These are phyloP conservation scores for Sialia sialis DNA, from an alignment of 2,113 vertebrate species.

Conservation along the genomic window DNA sequence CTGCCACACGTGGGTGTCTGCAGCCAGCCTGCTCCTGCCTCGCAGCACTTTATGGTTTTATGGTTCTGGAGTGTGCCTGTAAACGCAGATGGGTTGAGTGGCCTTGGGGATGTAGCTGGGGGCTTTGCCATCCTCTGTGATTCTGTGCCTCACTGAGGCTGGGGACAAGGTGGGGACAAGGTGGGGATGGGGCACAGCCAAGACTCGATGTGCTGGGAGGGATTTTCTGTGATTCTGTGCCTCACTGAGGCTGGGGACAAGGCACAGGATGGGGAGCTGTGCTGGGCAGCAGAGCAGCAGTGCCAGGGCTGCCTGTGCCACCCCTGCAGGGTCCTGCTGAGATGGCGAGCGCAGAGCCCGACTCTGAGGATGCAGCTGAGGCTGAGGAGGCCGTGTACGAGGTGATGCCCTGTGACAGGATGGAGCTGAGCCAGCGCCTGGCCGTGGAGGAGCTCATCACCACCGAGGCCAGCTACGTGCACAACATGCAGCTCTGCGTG, in stretches of 20 bases:
- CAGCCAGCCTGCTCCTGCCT: background rate
- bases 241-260: too few relatives aligned
- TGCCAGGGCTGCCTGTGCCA: background rate
- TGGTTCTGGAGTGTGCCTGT: background rate
- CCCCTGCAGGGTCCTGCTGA: background rate
- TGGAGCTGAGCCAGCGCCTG: constrained; percentile 77
- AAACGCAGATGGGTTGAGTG: background rate
- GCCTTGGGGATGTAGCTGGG: background rate
- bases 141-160: too few relatives aligned
- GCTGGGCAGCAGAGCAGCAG: background rate
- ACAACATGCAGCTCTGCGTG: constrained; percentile 76
- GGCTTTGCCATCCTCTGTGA: too few relatives aligned
- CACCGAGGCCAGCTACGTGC: constrained; percentile 85
- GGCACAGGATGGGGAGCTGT: background rate
- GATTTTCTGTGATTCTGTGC: too few relatives aligned
- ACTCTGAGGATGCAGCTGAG: background rate
- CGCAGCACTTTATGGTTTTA: background rate
- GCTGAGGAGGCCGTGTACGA: constrained; percentile 4
- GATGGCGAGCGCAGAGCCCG: constrained; percentile 71
- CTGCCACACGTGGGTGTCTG: background rate
- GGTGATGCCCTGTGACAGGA: constrained; percentile 52
- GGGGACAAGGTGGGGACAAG: too few relatives aligned
- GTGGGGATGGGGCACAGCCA: too few relatives aligned
- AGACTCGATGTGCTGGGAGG: too few relatives aligned
- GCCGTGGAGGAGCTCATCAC: constrained; percentile 82